These are phyloP conservation scores for Phoenicopterus ruber DNA, from an alignment of 2,113 vertebrate species.

Conservation along the genomic window DNA sequence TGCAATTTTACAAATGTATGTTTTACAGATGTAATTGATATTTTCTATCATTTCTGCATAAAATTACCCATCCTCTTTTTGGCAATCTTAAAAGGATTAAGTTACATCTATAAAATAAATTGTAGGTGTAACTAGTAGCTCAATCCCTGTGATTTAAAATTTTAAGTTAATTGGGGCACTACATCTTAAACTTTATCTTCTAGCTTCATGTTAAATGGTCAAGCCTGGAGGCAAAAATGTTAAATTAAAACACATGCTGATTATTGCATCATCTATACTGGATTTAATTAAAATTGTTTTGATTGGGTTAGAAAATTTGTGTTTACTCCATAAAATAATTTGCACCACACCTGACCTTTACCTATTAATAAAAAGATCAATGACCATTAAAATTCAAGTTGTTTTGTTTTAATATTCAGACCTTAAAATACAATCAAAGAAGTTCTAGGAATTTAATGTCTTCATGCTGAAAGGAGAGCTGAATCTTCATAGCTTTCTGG, in stretches of 20 bases:
- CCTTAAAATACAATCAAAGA: not conserved
- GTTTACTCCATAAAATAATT: not conserved
- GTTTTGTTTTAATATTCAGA: not conserved
- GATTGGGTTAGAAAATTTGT: not conserved
- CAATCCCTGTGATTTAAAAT: not conserved
- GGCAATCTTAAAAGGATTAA: not conserved
- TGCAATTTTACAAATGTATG: not conserved
- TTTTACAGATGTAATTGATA: not conserved
- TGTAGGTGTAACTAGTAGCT: not conserved
- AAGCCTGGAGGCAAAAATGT: not conserved
- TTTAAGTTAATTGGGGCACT: not conserved
- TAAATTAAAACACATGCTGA: not conserved
- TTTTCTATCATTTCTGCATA: not conserved
- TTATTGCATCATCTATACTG: not conserved
- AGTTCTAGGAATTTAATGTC: not conserved
- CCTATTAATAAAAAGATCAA: not conserved
- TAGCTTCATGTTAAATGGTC: not conserved
- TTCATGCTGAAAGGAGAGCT: not conserved
- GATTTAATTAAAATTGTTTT: not conserved
- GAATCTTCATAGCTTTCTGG: not conserved
- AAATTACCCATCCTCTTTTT: not conserved
- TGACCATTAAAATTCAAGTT: not conserved
- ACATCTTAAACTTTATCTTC: not conserved
- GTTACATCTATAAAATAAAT: not conserved
- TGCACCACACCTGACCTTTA: not conserved